Evolutionary conservation across 2,113 vertebrate genomes (phyloP), one percentile per base, ranked within the genome.

Genomic region (Genyomyrus donnyi): DNA sequence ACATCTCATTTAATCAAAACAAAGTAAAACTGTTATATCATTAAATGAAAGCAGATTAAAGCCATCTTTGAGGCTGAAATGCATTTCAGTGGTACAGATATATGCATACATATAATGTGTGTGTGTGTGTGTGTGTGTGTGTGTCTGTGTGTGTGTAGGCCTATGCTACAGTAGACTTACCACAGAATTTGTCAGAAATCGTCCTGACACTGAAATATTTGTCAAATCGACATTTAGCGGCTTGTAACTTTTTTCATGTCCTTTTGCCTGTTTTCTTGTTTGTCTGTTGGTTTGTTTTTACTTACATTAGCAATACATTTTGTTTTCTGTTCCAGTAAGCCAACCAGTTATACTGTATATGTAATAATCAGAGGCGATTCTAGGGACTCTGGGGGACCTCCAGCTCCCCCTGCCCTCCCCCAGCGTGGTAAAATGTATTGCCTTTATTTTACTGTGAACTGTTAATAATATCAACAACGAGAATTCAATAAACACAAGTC

Each of bases 1-100:
- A 91, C 91, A 89, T 89, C 80, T 27, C 39, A 87, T 88, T 92
- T 62, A 89, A 87, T 90, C 56, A 45, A 89, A 87, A 92, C 88
- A 89, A 19, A 88, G 89, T 84, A 89, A 88, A 91, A 56, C 31
- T 53, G 49, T 91, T 90, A 91, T 88, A 85, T 53, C 74, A 50
- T 89, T 91, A 88, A 87, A 89, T 58, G 27, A 86, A 88, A 92
- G 46, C 90, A 92, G 91, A 90, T 90, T 89, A 62, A 42, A 74
- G 24, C 19, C 58, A 42, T 17, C 46, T 90, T 91, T 91, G 77
- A 90, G 80, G 45, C 84, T 80, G 58, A 91, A 88, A 49, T 27
- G 46, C n/a, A 83, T 74, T 85, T 86, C 48, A 49, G 80, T 53
- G 35, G 21, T 46, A 89, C 31, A 56, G 56, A 42, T 42, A 77